These are phyloP conservation scores for Epizoanthus ramosus DNA, from an alignment of 92 coral and sea anemone genomes.

Conservation along the genomic window DNA sequence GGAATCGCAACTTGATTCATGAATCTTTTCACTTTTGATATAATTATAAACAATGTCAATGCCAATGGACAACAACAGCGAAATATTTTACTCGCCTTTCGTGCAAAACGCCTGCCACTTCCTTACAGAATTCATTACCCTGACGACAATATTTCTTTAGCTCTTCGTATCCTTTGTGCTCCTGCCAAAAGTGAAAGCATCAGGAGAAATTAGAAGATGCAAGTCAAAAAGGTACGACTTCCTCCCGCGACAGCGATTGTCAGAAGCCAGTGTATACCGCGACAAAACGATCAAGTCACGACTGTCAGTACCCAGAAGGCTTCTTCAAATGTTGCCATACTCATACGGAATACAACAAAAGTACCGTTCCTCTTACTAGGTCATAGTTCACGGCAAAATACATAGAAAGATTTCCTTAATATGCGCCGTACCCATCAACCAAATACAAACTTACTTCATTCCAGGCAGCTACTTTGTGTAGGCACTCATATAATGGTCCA, in stretches of 20 bases:
- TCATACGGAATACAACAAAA: not conserved
- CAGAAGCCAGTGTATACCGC: too few species aligned
- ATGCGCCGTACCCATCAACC: too few species aligned
- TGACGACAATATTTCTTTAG: slow-evolving; percentile 94
- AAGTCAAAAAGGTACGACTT: not conserved
- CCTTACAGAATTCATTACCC: slow-evolving; percentile 92
- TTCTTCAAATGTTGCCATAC: slow-evolving; percentile 75
- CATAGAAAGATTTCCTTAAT: too few species aligned
- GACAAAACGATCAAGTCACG: not conserved
- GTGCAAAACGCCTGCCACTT: slow-evolving; percentile 75
- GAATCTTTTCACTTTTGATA: not conserved
- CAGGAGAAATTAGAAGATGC: not conserved
- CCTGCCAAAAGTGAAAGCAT: slow-evolving; percentile 54
- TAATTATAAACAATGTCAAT: too few species aligned
- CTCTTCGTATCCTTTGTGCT: slow-evolving; percentile 93
- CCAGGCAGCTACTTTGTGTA: too few species aligned
- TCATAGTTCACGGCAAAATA: not conserved
- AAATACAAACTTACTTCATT: too few species aligned
- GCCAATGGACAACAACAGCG: not conserved
- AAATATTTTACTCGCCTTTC: slow-evolving; percentile 68
- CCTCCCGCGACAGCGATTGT: not conserved
- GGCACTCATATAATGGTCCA: too few species aligned
- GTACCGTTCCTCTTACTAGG: not conserved
- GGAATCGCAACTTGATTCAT: not conserved
- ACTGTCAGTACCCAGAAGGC: slow-evolving; percentile 67